phyloP scores from a whole-genome alignment of 2,888 invertebrate genomes.

The Eupithecia vulgata region DNA sequence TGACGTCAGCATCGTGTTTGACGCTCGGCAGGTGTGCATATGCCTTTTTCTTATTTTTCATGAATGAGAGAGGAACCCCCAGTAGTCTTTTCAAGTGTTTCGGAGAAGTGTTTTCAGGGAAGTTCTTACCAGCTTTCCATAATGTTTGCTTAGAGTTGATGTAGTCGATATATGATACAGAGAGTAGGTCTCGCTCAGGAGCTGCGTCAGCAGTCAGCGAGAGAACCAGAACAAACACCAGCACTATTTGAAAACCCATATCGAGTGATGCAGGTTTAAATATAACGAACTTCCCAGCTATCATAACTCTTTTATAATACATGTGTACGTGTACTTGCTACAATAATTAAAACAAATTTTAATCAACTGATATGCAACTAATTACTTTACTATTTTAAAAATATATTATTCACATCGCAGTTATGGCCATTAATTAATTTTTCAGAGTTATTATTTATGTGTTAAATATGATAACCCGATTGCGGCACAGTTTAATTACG shows the following conservation, averaged over 20 bases:
- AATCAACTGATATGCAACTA: too few species aligned
- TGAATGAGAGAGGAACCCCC: conserved; percentile 37
- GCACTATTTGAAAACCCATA: not conserved
- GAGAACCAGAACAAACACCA: not conserved
- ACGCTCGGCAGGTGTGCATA: conserved; percentile 64
- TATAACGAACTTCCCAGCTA: too few species aligned
- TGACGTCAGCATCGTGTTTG: conserved; percentile 62
- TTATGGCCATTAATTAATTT: too few species aligned
- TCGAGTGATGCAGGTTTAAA: too few species aligned
- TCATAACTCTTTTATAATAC: too few species aligned
- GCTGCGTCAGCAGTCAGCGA: not conserved
- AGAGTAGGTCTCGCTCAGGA: conserved; percentile 70
- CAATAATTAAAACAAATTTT: too few species aligned
- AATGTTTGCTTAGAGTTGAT: conserved; percentile 86
- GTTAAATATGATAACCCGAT: too few species aligned
- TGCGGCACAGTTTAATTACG: too few species aligned
- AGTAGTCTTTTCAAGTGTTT: conserved; percentile 49
- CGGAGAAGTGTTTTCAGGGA: conserved; percentile 79
- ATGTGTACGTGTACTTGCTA: too few species aligned
- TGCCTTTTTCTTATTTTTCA: not conserved
- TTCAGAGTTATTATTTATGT: too few species aligned
- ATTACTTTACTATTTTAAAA: too few species aligned
- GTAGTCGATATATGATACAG: conserved; percentile 87
- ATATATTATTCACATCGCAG: too few species aligned
- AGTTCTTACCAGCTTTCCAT: conserved; percentile 92